Base-by-base conservation (phyloP, 1,140 invertebrate genomes). In the Epicauta chinensis region DNA sequence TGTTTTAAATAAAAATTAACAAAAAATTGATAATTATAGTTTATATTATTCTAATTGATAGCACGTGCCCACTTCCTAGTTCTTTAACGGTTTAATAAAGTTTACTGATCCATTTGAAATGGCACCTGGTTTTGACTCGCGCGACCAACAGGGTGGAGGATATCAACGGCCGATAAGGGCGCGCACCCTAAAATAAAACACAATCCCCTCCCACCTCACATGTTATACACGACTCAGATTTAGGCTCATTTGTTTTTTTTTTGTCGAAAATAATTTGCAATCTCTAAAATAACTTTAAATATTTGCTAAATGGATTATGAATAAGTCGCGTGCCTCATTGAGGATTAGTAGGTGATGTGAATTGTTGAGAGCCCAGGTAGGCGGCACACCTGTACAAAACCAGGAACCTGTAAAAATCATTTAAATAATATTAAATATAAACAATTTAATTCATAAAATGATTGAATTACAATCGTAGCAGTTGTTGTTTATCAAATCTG, bases 131-230 rank as follows among this genome's bases (percentile, higher is more conserved):
- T 53, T 23, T 43, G 45, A 44, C 52, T 54, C 52, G 52, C 52
- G 52, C 52, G 31, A 48, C 14, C 17, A 47, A 48, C 52, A 45
- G 52, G 52, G 52, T 54, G 44, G n/a, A n/a, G n/a, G 38, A 54
- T 54, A 54, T 54, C 52, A 54, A 54, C 52, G 52, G 52, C 37
- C 45, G 52, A 54, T 54, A 54, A 54, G 52, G 52, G 52, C 44
- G 52, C 44, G 44, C 52, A 54, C 52, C 52, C 52, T 34, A 54
- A 16, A 16, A 17, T 46, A 23, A 46, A 10, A 38, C 36, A 45
- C 38, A 36, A 39, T 15, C 34, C 17, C 14, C 39, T 38, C 51
- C 36, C 51, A 17, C 36, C 17, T 23, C 23, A 7, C 23, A 5
- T 23, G 7, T 23, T 7, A 7, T 23, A 7, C 23, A 5, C 4